Evolutionary conservation across 2,797 vertebrate genomes (phyloP), one percentile per base, ranked within the genome.

Genomic region (Chrosomus eos): DNA sequence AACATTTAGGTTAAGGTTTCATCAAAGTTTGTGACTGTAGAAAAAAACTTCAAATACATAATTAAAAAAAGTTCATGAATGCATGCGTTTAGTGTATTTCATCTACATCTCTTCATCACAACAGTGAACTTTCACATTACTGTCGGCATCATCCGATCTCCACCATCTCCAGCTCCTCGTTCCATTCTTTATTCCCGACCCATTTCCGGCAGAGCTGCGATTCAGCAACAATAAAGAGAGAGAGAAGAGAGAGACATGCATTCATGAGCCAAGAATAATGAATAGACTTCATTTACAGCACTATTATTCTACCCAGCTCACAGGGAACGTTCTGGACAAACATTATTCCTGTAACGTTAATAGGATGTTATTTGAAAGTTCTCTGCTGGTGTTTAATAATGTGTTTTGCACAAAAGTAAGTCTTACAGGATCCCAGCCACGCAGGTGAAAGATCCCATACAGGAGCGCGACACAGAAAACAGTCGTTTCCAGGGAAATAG

Each of bases 391-490:
- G 31, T 48, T 48, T 48, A 48, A 18, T 48, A 48, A 48, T 14
- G 45, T 48, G 16, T 33, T 43, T 43, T 43, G 43, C 43, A 43
- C 43, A 43, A 13, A 43, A 23, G 2, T 48, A 58, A 67, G 43
- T 67, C 81, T 83, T 75, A 83, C 84, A 5, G 21, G 51, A 16
- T 62, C 3, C 10, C 80, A 83, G 23, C 18, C 33, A 0, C 14
- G 31, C 71, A 86, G 64, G 40, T 83, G 84, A 38, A 64, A 43
- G n/a, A 83, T 0, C 14, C 81, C 87, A 71, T 84, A 83, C 38
- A 77, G 19, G 23, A 88, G 10, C 16, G 51, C 68, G 4, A 67
- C 4, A 53, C 67, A 55, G 38, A 79, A 80, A 5, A 88, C 13
- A 0, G 36, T 2, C 0, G 67, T 60, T 64, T 85, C 58, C 3